Base-by-base conservation (phyloP, 2,797 vertebrate species). In the Columba guinea region DNA sequence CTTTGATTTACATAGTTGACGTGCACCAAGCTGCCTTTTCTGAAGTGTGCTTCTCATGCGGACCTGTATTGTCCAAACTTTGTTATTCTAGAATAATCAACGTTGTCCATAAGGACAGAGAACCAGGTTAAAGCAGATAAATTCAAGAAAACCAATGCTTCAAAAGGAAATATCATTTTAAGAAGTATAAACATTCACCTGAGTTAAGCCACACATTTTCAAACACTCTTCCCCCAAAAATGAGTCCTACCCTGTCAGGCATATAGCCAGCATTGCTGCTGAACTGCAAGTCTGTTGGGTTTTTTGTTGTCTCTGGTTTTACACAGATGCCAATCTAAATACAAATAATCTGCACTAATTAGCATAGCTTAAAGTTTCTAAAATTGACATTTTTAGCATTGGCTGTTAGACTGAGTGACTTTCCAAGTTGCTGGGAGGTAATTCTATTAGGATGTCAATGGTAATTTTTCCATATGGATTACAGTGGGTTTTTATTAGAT, bases 161-260 rank as follows among this genome's bases (percentile, higher is more conserved):
- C 11, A 41, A 55, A 52, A 4, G 30, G 79, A 84, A 89, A 48
- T 51, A 82, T 2, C 1, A 1, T 16, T 62, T 46, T 62, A 19
- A 46, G 76, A 90, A 94, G 16, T 28, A 78, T 26, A 23, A 56
- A 56, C 10, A 11, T 13, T 26, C 51, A 79, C 34, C 41, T 62
- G 55, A 79, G 48, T 56, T 30, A 78, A 48, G 17, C 32, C 32
- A 74, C 9, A 35, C 7, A 22, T 23, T 9, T 49, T 68, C 10
- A 74, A 68, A 82, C 4, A 37, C 28, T 34, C n/a, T n/a, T 44
- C 65, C 24, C 9, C 22, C 17, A 7, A 6, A 37, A 8, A 48
- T 0, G 0, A 80, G 14, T 39, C 51, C 37, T 35, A 23, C 15
- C 2, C 4, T 37, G 41, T 35, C 20, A 73, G 30, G 37, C 6